A percentile compares a stretch with the other conserved stretches of the same genome.
Evolutionary conservation across 23 tunicate species (phyloP).

Genomic region (Halocynthia aurantium): DNA sequence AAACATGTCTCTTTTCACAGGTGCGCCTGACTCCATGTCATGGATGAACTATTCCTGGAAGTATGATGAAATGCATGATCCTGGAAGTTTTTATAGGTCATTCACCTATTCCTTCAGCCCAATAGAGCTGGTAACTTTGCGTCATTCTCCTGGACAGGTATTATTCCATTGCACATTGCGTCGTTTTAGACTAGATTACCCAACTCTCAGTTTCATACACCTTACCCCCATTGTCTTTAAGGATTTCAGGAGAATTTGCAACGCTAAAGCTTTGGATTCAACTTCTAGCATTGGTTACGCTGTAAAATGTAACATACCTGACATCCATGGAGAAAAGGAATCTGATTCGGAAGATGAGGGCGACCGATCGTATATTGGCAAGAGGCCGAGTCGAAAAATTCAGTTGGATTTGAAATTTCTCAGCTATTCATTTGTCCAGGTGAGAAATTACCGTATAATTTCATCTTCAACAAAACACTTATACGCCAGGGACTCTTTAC

Average conservation of each 20-base stretch:
- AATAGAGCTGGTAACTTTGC: conserved; percentile 34
- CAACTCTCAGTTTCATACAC: no score
- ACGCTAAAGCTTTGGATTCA: no score
- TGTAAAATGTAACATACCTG: conserved; percentile 32
- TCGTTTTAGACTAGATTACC: no score
- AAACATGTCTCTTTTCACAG: conserved; percentile 14
- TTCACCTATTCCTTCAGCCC: conserved; percentile 47
- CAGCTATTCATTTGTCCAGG: background rate
- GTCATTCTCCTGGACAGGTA: conserved; percentile 69
- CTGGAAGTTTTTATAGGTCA: conserved; percentile 57
- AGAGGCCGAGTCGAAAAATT: conserved; percentile 4
- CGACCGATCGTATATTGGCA: background rate
- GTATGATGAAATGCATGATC: conserved; percentile 46
- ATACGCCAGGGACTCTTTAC: no score
- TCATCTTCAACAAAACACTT: no score
- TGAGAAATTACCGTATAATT: background rate
- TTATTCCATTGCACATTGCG: no score
- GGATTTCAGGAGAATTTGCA: no score
- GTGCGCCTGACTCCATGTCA: conserved; percentile 44
- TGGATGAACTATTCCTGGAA: conserved; percentile 91
- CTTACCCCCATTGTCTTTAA: no score
- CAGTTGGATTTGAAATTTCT: conserved; percentile 16
- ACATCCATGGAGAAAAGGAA: conserved; percentile 7
- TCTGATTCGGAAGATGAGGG: conserved; percentile 20
- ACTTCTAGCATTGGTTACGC: background rate